A percentile compares a stretch with the other conserved stretches of the same genome.
Conservation (phyloP, 2,888 invertebrate genomes). For the Nomada ruficornis region DNA sequence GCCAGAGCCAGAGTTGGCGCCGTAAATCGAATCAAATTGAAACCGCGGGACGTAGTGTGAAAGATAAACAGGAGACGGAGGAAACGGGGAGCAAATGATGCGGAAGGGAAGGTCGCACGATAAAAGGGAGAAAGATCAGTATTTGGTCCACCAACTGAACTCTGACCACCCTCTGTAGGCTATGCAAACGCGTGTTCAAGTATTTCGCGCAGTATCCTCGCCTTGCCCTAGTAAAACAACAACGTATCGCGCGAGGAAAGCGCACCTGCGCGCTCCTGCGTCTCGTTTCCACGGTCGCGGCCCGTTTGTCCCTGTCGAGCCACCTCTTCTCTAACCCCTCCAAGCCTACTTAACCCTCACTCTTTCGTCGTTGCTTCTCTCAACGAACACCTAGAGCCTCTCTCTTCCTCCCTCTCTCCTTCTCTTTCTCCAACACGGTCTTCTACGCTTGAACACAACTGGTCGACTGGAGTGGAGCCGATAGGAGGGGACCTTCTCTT, state of each 20-base stretch:
- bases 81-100: background rate
- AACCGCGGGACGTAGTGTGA: background rate
- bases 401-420: slow-evolving; percentile 17
- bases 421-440: slow-evolving; percentile 9
- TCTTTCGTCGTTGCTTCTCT: background rate
- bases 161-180: no score
- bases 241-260: slow-evolving; percentile 58
- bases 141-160: no score
- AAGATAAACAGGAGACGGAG: background rate
- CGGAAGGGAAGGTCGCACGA: no score
- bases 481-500: slow-evolving; percentile 46
- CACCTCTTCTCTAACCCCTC: slow-evolving; percentile 24
- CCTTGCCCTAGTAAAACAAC: slow-evolving; percentile 36
- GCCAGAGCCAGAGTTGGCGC: background rate
- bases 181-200: slow-evolving; percentile 60
- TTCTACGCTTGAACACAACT: slow-evolving; percentile 1
- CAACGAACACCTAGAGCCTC: slow-evolving; percentile 9
- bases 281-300: slow-evolving; percentile 70
- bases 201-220: slow-evolving; percentile 20
- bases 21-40: slow-evolving; percentile 24
- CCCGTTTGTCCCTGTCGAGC: slow-evolving; percentile 64
- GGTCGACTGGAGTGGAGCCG: slow-evolving; percentile 37
- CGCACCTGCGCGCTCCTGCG: slow-evolving; percentile 69
- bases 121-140: background rate
- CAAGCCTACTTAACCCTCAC: slow-evolving; percentile 9